A percentile compares a stretch with the other conserved stretches of the same genome.
Conservation (phyloP, 1,140 invertebrate genomes). For the Nebria ingens region DNA sequence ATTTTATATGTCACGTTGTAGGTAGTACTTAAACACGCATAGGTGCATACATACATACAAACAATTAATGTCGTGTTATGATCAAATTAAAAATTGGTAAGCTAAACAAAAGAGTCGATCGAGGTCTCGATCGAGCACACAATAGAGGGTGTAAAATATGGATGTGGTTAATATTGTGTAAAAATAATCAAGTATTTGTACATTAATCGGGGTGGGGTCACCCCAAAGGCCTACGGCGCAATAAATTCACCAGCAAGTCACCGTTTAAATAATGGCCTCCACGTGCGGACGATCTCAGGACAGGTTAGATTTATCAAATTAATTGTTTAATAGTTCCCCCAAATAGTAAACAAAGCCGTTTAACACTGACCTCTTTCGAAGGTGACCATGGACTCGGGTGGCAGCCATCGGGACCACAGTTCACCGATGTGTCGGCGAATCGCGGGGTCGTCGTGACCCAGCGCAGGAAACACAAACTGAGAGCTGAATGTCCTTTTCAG, state of each 20-base stretch:
- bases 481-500: slow-evolving; percentile 64
- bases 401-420: slow-evolving; percentile 72
- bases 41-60: no score
- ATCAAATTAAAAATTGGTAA: no score
- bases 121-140: no score
- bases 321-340: background rate
- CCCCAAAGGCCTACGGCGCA: no score
- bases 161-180: no score
- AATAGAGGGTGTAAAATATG: no score
- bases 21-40: no score
- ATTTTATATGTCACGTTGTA: no score
- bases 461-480: slow-evolving; percentile 71
- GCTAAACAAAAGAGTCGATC: no score
- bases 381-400: slow-evolving; percentile 62
- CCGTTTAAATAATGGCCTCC: background rate
- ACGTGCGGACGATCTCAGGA: background rate
- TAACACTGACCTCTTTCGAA: slow-evolving; percentile 58
- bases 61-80: no score
- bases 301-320: slow-evolving; percentile 6
- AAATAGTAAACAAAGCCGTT: background rate
- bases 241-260: background rate
- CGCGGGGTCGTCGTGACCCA: slow-evolving; percentile 68
- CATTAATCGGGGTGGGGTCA: no score
- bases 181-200: no score
- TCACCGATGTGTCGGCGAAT: slow-evolving; percentile 51